Evolutionary conservation across 2,113 vertebrate species (phyloP), one percentile per base, ranked within the genome.

Genomic region (Cathartes aura): DNA sequence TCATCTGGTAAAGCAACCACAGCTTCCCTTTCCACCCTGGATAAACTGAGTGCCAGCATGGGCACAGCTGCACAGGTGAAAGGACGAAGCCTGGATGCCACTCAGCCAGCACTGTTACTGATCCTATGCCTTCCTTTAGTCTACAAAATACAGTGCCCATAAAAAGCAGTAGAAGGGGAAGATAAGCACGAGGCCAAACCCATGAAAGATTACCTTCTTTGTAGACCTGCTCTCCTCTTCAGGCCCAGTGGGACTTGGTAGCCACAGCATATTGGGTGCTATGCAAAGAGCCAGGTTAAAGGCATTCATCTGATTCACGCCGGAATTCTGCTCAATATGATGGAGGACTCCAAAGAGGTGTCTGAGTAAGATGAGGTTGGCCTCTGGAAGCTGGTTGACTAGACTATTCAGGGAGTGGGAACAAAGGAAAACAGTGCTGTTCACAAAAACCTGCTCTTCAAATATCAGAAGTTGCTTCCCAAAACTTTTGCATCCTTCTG

Each of bases 181-280:
- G 43, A 68, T 9, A n/a, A 27, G 29, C 11, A 32, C 18, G 27
- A 71, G 24, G 27, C 43, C 52, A 87, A 85, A 32, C 17, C 32
- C 12, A 10, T 2, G 23, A 36, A 40, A 52, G 17, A 48, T 87
- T 97, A 98, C 98, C 98, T 99, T 98, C 92, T 98, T 98, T 6
- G 98, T 98, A 55, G 98, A 98, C 23, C 86, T 96, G 94, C 98
- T 98, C 48, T 98, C 98, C 71, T 98, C 98, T 50, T 99, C 98
- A 12, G 98, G 98, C 38, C 97, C 98, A 13, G 97, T 95, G 29
- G 98, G 95, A 32, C 94, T 94, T 0, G 98, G 97, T 7, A 98
- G 97, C 98, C 98, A 98, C 43, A 99, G 94, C 98, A 99, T 98
- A 87, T 98, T 99, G 82, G 99, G 98, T 52, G 99, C 98, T 40